Base-by-base conservation (phyloP, 2,113 vertebrate species). In the Petromus typicus region DNA sequence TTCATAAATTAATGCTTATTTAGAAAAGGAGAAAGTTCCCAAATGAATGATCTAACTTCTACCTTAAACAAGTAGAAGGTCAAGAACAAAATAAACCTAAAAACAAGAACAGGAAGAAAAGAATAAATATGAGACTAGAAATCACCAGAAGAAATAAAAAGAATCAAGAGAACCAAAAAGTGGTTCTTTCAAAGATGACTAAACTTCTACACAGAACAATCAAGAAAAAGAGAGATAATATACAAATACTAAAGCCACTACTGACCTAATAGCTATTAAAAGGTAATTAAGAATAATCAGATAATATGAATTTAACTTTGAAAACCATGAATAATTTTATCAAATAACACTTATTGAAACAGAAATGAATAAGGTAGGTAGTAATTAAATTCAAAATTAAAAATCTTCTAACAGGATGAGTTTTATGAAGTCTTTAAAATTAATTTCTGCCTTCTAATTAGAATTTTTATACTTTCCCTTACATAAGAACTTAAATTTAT, bases 401-500 rank as follows among this genome's bases (percentile, higher is more conserved):
- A 90, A 67, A 37, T 16, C 45, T 89, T 89, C 76, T 12, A 95
- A 69, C 23, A 86, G n/a, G 18, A 95, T 73, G 16, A 93, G 25
- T 61, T 94, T 64, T 40, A 91, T 37, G 30, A 83, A 86, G 8
- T 61, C 90, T 85, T 93, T 27, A 91, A 96, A 89, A 61, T 14
- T 75, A 22, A 85, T 94, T 93, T 91, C 37, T 93, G 93, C 11
- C 37, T 76, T 87, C 86, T 20, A 93, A 45, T 6, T 51, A 7
- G 0, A 61, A 40, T 83, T 95, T 96, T 93, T 79, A 89, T n/a
- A 84, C 10, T 93, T 93, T n/a, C 14, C 87, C n/a, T 34, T 89
- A 1, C 40, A 86, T 64, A 75, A 75, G 67, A 95, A 94, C 87
- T 92, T 92, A 86, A 43, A 78, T 71, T n/a, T 69, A 61, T 67